Evolutionary conservation across 2,113 vertebrate genomes (phyloP).

Genomic region (Orientallactaga bullata): DNA sequence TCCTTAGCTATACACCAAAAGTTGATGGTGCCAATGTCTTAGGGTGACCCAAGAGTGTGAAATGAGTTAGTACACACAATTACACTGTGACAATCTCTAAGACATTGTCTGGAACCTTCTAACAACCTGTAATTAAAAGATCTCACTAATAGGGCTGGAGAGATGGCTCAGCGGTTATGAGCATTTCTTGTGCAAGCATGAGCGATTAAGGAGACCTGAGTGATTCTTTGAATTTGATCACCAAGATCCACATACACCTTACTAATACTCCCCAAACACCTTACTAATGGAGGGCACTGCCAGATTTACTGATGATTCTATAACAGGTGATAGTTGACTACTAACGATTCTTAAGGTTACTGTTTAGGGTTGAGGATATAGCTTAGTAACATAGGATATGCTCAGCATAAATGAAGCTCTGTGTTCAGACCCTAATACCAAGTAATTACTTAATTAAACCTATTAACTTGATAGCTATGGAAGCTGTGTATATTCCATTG

Average conservation of each 20-base stretch:
- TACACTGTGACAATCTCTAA: not conserved
- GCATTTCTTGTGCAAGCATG: no score
- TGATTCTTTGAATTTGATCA: no score
- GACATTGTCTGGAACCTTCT: not conserved
- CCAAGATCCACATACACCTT: no score
- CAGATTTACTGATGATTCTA: conserved; percentile 24
- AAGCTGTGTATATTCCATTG: not conserved
- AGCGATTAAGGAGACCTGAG: no score
- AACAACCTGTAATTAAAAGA: not conserved
- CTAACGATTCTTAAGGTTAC: not conserved
- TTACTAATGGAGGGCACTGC: no score
- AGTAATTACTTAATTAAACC: no score
- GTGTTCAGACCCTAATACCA: not conserved
- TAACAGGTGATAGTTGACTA: not conserved
- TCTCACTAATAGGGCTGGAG: not conserved
- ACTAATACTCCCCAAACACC: no score
- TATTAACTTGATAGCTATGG: not conserved
- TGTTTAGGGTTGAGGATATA: no score
- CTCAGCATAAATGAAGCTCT: not conserved
- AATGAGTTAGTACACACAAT: not conserved
- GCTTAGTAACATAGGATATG: no score
- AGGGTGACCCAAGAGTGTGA: not conserved
- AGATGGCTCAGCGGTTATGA: no score
- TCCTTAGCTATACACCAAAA: not conserved
- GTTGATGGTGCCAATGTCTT: not conserved